Base-by-base conservation (phyloP, 2,113 vertebrate genomes). In the Falcunculus frontatus region DNA sequence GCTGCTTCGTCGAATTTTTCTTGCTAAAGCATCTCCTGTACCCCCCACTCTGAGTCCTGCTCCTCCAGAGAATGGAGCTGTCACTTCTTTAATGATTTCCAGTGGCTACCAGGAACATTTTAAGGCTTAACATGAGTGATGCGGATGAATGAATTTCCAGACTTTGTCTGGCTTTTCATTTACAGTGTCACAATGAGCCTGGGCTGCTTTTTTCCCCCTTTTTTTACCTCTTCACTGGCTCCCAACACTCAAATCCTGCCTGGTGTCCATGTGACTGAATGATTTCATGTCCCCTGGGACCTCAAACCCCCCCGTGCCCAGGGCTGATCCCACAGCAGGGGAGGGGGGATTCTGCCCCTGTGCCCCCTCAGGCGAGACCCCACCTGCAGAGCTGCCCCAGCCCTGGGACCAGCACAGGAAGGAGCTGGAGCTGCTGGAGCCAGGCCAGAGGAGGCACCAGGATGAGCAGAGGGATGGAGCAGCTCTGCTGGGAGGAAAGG, bases 21-120 rank as follows among this genome's bases (percentile, higher is more conserved):
- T 86, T 90, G 85, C 85, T 93, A 91, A 94, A 96, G 90, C 75
- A 91, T 67, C 81, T 76, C 67, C 79, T 7, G 1, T 57, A 89
- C 35, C 91, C 87, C 67, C 76, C 42, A 56, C 60, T 18, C 76
- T 41, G 89, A 70, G 69, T 78, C 41, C 16, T 88, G 65, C 75
- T 89, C 57, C 95, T 92, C 94, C 64, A 50, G 56, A 95, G 93
- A 94, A 60, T 20, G 4, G 44, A 74, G 89, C 85, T 95, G 82
- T 86, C 93, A 90, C 85, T 88, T 55, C 82, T 93, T 86, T 88
- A 94, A 92, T 83, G 60, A 91, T 86, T 96, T 91, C 86, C 87
- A 90, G 89, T 91, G 94, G 68, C 75, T 77, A 69, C 27, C 35
- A 91, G 42, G 70, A 95, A 68, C 85, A 41, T 86, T 96, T 88